phyloP scores from a whole-genome alignment of 2,113 vertebrate genomes.

The Tylochromis polylepis region DNA sequence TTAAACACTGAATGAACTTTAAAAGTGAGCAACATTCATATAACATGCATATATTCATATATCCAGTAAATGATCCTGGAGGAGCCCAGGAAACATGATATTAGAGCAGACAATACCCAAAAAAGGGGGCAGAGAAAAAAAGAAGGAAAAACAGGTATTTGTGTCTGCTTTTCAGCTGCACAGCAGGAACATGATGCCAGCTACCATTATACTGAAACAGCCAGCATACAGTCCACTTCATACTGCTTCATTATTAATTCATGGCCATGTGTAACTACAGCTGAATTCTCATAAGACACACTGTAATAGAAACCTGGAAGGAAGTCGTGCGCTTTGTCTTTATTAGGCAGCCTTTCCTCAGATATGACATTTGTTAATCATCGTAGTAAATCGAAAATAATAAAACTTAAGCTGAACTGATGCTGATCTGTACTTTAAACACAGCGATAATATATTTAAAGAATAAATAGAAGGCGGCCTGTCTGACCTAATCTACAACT shows the following conservation, averaged over 20 bases:
- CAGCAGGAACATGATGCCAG: background rate
- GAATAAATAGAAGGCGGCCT: background rate
- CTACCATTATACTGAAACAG: background rate
- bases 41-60: background rate
- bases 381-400: background rate
- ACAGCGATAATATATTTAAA: background rate
- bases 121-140: background rate
- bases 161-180: background rate
- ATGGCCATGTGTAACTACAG: slow-evolving; percentile 43
- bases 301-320: background rate
- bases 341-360: background rate
- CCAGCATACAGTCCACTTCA: slow-evolving; percentile 3
- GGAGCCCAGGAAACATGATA: background rate
- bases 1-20: background rate
- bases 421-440: background rate
- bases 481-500: background rate
- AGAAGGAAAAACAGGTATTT: background rate
- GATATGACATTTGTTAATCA: background rate
- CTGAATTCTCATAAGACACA: slow-evolving; percentile 12
- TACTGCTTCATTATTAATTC: slow-evolving; percentile 49
- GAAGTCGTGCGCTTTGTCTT: background rate
- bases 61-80: background rate
- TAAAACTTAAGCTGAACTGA: background rate
- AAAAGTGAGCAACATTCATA: background rate
- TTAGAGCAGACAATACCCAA: background rate